Evolutionary conservation across 2,888 invertebrate genomes (phyloP).

Genomic region (Conchocele bisecta): DNA sequence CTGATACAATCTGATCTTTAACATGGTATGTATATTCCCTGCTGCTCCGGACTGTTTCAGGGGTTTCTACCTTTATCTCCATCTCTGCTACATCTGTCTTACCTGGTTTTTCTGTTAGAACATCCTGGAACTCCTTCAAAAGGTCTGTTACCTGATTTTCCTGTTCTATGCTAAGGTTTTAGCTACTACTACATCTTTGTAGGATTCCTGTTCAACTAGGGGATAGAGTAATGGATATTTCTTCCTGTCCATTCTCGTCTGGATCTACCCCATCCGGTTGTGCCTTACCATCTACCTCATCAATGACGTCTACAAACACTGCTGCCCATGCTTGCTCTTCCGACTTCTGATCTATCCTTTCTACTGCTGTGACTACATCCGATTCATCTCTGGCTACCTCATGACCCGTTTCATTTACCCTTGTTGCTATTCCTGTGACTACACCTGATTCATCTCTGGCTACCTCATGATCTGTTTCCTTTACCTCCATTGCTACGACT

Average conservation of each 20-base stretch:
- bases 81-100: constrained; percentile 14
- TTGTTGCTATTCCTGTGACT: no score
- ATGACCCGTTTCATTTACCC: no score
- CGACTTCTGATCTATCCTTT: no score
- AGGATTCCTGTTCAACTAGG: background rate
- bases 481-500: no score
- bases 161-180: constrained; percentile 1
- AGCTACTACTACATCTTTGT: constrained; percentile 11
- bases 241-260: background rate
- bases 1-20: constrained; percentile 12
- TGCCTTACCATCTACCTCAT: background rate
- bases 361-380: no score
- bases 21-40: constrained; percentile 22
- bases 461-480: no score
- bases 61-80: constrained; percentile 12
- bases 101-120: constrained; percentile 32
- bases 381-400: no score
- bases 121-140: constrained; percentile 23
- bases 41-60: constrained; percentile 8
- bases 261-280: background rate
- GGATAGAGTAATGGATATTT: background rate
- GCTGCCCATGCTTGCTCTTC: no score
- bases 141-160: background rate
- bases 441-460: no score
- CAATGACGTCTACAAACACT: no score